phyloP scores from a whole-genome alignment of 2,113 vertebrate genomes.

The Pedetes capensis region DNA sequence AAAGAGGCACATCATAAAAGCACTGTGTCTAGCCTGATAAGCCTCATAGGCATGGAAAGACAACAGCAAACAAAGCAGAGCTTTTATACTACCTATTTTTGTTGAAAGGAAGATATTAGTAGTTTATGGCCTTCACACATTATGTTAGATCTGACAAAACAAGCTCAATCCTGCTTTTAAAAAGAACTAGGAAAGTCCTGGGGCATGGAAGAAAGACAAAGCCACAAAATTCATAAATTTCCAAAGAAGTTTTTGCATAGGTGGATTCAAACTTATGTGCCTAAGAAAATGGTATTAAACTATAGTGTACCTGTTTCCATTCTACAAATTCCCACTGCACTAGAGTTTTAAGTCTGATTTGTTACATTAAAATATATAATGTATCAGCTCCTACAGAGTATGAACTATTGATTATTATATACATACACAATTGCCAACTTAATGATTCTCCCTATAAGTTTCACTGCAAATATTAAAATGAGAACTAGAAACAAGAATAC shows the following conservation, averaged over 20 bases:
- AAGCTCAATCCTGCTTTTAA: not conserved
- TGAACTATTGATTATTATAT: not conserved
- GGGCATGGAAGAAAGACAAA: not conserved
- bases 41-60: not conserved
- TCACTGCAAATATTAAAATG: conserved; percentile 35
- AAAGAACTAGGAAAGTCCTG: not conserved
- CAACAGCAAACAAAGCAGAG: not conserved
- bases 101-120: not conserved
- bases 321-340: not conserved
- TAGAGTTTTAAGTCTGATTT: conserved; percentile 13
- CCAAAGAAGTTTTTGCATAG: not conserved
- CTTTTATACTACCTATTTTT: not conserved
- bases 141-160: conserved; percentile 28
- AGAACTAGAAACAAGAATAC: conserved; percentile 40
- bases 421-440: not conserved
- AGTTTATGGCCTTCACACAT: not conserved
- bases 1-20: not conserved
- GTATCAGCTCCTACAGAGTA: not conserved
- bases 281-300: not conserved
- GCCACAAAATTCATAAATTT: not conserved
- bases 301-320: not conserved
- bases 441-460: not conserved
- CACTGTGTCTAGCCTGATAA: not conserved
- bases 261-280: not conserved
- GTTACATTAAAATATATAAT: not conserved